phyloP scores from a whole-genome alignment of 2,113 vertebrate genomes.

The Naja naja region DNA sequence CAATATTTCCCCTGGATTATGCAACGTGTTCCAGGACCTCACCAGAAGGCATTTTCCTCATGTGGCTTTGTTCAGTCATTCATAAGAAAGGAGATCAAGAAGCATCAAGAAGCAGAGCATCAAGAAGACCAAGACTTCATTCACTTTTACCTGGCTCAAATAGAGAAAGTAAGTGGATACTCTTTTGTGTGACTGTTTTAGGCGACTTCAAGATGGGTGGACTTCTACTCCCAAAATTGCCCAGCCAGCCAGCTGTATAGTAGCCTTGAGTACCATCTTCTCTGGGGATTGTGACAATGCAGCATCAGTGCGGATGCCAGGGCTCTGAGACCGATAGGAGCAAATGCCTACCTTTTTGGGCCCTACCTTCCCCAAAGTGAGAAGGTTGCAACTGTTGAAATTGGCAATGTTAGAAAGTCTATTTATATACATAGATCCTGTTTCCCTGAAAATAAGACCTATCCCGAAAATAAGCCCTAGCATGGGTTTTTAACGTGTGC shows the following conservation, averaged over 20 bases:
- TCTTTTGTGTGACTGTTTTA: not conserved
- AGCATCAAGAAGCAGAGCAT: conserved; percentile 31
- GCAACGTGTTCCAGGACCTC: conserved; percentile 22
- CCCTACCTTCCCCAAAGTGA: not conserved
- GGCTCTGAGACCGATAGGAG: not conserved
- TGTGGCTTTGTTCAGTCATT: conserved; percentile 36
- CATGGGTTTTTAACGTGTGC: no score
- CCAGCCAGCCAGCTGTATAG: not conserved
- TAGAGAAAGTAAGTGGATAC: conserved; percentile 54
- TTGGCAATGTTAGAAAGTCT: no score
- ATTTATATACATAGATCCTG: no score
- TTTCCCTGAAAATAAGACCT: no score
- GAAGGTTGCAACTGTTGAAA: not conserved
- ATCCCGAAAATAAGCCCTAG: no score
- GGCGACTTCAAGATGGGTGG: not conserved
- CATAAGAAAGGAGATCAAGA: conserved; percentile 53
- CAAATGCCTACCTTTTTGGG: not conserved
- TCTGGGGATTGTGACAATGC: not conserved
- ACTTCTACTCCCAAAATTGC: not conserved
- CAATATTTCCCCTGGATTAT: conserved; percentile 19
- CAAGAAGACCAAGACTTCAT: conserved; percentile 56
- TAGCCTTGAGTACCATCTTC: not conserved
- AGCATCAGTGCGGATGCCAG: not conserved
- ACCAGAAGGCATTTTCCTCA: not conserved
- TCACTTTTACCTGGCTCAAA: conserved; percentile 60